A percentile compares a stretch with the other conserved stretches of the same genome.
These are phyloP conservation scores for Scaptomyza reducta DNA, from an alignment of 2,888 invertebrate species.

Conservation along the genomic window DNA sequence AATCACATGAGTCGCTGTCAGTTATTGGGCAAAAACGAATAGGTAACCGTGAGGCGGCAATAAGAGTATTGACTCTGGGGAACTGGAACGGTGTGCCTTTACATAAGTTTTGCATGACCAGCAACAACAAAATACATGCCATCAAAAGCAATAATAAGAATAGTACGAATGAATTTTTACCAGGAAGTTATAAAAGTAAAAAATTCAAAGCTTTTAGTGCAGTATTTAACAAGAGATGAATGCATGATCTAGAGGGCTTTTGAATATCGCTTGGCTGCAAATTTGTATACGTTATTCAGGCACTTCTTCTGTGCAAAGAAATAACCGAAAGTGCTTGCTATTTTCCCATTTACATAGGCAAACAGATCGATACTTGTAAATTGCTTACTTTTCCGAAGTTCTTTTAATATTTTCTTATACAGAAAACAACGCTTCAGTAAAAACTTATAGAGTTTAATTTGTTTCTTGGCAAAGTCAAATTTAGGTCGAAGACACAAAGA, in stretches of 20 bases:
- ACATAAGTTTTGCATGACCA: slow-evolving; percentile 15
- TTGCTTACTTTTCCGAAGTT: neutral
- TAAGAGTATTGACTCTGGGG: slow-evolving; percentile 5
- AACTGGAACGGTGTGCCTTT: slow-evolving; percentile 2
- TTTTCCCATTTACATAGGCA: neutral
- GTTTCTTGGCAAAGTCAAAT: neutral
- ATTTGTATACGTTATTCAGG: too few relatives aligned
- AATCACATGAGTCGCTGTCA: slow-evolving; percentile 13
- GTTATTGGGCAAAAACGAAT: slow-evolving; percentile 16
- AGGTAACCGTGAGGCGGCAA: slow-evolving; percentile 19
- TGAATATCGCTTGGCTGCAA: neutral
- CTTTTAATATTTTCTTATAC: neutral
- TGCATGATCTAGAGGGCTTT: neutral
- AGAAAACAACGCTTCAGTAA: too few relatives aligned
- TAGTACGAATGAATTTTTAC: neutral
- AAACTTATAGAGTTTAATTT: neutral
- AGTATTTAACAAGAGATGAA: too few relatives aligned
- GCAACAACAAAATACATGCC: slow-evolving; percentile 7
- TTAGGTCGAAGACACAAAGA: neutral
- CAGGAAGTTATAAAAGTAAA: neutral
- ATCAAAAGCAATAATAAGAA: slow-evolving; percentile 7
- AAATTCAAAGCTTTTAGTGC: neutral
- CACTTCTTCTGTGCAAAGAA: neutral
- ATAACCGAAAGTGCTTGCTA: neutral
- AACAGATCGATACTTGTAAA: neutral